phyloP scores from a whole-genome alignment of 2,797 vertebrate genomes.

The Nyctalus aviator region DNA sequence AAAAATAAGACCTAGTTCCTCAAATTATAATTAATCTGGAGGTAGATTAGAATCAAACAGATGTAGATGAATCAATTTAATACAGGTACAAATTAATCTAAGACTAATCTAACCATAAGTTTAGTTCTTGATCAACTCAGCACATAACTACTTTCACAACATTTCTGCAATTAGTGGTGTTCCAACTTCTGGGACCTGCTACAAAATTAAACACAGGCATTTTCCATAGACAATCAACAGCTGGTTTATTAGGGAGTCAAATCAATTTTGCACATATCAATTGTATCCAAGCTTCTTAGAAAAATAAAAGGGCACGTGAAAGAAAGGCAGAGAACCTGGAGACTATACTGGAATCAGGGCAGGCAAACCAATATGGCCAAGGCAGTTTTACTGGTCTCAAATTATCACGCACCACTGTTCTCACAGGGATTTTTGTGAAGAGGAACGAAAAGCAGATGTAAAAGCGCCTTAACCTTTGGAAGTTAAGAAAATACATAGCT shows the following conservation, averaged over 20 bases:
- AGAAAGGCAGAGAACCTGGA: not conserved
- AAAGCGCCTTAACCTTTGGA: not conserved
- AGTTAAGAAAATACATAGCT: not conserved
- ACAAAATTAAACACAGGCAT: constrained; percentile 34
- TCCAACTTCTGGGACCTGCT: not conserved
- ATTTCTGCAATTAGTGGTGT: not conserved
- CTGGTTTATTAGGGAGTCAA: not conserved
- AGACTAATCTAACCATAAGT: not conserved
- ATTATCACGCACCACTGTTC: not conserved
- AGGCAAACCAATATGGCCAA: not conserved
- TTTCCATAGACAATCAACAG: constrained; percentile 31
- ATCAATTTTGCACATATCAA: not conserved
- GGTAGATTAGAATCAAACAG: not conserved
- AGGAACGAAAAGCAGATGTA: not conserved
- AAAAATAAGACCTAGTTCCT: not conserved
- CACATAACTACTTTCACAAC: not conserved
- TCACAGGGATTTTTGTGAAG: not conserved
- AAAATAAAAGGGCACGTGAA: not conserved
- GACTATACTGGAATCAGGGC: not conserved
- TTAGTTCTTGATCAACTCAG: constrained; percentile 17
- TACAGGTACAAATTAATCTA: not conserved
- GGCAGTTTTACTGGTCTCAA: not conserved
- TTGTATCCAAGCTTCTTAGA: constrained; percentile 27
- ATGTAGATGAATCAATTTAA: constrained; percentile 11
- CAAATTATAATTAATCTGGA: constrained; percentile 17